Evolutionary conservation across 2,888 invertebrate genomes (phyloP), one percentile per base, ranked within the genome.

Genomic region (Chydorus sphaericus): DNA sequence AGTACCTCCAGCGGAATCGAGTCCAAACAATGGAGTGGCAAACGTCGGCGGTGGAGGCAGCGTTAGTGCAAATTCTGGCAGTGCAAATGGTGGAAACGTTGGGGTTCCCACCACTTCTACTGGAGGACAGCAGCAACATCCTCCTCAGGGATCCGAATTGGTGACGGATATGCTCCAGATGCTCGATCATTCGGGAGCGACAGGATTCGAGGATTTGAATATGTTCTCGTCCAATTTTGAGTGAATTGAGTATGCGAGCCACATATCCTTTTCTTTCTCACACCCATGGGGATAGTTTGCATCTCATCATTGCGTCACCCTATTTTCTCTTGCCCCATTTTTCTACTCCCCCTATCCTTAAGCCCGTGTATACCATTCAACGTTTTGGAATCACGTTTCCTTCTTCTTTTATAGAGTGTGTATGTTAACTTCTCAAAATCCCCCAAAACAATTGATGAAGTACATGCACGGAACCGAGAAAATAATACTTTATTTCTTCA

Each of bases 141-240:
- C 62, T 7, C 64, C 62, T 14, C 58, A 55, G 38, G 81, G 81
- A 63, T 81, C 81, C 7, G 84, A 83, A 65, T 90, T 90, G 73
- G 77, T 91, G 57, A 85, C 88, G 16, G 91, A 92, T 66, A 90
- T 92, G 90, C 74, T 92, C 65, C 90, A 91, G 72, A 90, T 92
- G 81, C 73, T 92, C 57, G 75, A 74, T 58, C 87, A 87, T 69
- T 81, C 83, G 64, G 85, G 82, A 53, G 77, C 85, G 57, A 66
- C 69, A 14, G 82, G 86, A 29, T 91, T 91, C 69, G 90, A 90
- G 69, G 91, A 91, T 70, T 77, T 91, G 65, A 85, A 85, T 67
- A 91, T 91, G 89, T 91, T 91, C 70, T 89, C 84, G 69, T 82
- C 87, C 63, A 79, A 77, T 63, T 84, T 83, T 66, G 83, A 83